Evolutionary conservation across 2,797 vertebrate genomes (phyloP).

Genomic region (Harpagifer antarcticus): DNA sequence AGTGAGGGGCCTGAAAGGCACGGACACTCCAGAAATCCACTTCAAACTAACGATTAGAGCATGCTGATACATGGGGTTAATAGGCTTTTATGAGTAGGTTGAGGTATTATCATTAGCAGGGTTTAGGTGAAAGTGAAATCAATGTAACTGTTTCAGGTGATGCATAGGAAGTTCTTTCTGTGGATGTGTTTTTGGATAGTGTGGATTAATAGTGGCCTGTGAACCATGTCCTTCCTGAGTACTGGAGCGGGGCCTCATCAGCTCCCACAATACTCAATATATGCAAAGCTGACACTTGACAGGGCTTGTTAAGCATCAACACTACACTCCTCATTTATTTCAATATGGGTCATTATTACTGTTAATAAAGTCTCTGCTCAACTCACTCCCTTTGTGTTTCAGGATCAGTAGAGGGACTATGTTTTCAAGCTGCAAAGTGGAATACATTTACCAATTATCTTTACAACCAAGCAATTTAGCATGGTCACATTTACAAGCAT

Average conservation of each 20-base stretch:
- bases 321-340: slow-evolving; percentile 70
- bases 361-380: slow-evolving; percentile 65
- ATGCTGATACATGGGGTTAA: slow-evolving; percentile 51
- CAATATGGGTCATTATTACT: slow-evolving; percentile 71
- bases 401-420: slow-evolving; percentile 45
- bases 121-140: slow-evolving; percentile 27
- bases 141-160: slow-evolving; percentile 28
- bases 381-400: slow-evolving; percentile 53
- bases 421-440: slow-evolving; percentile 24
- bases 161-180: slow-evolving; percentile 1
- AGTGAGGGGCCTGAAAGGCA: slow-evolving; percentile 57
- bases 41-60: slow-evolving; percentile 69
- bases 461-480: slow-evolving; percentile 8
- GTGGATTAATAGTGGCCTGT: slow-evolving; percentile 27
- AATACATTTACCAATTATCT: neutral
- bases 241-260: slow-evolving; percentile 43
- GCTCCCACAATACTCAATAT: slow-evolving; percentile 66
- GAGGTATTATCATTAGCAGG: slow-evolving; percentile 47
- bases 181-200: slow-evolving; percentile 3
- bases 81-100: slow-evolving; percentile 48
- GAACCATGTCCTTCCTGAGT: slow-evolving; percentile 26
- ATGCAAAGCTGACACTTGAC: slow-evolving; percentile 75
- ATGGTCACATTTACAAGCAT: slow-evolving; percentile 11
- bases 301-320: slow-evolving; percentile 73
- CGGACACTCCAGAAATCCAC: slow-evolving; percentile 63